Evolutionary conservation across 2,113 vertebrate genomes (phyloP).

Genomic region (Okapia johnstoni): DNA sequence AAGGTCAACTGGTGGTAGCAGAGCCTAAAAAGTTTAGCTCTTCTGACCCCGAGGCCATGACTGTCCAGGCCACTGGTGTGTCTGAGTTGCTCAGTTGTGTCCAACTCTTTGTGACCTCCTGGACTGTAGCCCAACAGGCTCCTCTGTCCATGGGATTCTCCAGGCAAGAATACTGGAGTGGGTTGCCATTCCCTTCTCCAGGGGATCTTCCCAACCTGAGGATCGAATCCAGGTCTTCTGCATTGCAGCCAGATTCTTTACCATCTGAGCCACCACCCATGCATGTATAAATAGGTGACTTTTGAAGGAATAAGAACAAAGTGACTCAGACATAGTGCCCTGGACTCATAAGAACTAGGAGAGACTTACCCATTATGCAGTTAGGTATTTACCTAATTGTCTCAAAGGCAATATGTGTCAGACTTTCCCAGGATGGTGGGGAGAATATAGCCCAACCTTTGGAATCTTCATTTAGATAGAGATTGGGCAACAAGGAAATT

Average conservation of each 20-base stretch:
- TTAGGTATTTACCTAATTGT: neutral
- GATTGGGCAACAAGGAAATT: neutral
- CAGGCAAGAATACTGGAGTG: neutral
- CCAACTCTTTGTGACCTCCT: neutral
- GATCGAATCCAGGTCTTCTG: neutral
- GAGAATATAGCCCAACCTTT: neutral
- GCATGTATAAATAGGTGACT: neutral
- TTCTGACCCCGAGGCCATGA: neutral
- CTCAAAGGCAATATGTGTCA: neutral
- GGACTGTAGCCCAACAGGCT: neutral
- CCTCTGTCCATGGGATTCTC: neutral
- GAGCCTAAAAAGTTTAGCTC: neutral
- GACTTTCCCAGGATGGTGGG: neutral
- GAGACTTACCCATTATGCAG: neutral
- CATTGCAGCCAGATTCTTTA: neutral
- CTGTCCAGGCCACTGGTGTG: neutral
- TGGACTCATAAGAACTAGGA: neutral
- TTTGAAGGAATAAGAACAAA: conserved; percentile 31
- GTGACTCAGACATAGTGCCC: neutral
- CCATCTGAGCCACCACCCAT: neutral
- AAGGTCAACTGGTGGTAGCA: neutral
- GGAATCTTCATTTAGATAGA: neutral
- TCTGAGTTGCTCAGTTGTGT: neutral
- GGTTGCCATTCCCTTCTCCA: neutral
- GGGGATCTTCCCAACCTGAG: neutral